Evolutionary conservation across 2,888 invertebrate genomes (phyloP).

Genomic region (Aphidius colemani): DNA sequence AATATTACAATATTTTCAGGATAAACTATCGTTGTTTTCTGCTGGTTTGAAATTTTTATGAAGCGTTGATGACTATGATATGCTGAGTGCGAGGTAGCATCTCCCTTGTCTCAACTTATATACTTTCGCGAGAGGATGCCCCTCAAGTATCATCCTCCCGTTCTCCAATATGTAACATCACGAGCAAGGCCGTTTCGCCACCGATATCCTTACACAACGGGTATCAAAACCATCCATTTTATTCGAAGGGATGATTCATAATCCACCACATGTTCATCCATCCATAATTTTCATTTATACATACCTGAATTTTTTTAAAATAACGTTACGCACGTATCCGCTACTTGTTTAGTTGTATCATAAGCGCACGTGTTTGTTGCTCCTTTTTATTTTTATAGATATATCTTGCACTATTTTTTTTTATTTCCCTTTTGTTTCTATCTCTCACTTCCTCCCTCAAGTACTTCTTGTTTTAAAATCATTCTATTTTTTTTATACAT

Average conservation of each 20-base stretch:
- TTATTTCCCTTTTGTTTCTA: neutral
- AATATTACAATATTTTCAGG: neutral
- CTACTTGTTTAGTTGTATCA: slow-evolving; percentile 19
- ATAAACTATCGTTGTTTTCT: slow-evolving; percentile 16
- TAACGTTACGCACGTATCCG: slow-evolving; percentile 25
- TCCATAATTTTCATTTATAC: no score
- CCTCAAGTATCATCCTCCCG: slow-evolving; percentile 41
- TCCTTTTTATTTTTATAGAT: no score
- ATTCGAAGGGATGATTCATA: slow-evolving; percentile 30
- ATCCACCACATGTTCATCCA: no score
- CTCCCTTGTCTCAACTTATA: slow-evolving; percentile 51
- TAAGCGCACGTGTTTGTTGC: neutral
- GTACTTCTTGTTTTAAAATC: slow-evolving; percentile 4
- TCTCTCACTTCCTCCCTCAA: neutral
- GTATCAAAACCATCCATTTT: slow-evolving; percentile 28
- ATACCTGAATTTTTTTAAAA: no score
- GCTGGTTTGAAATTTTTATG: slow-evolving; percentile 9
- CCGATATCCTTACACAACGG: slow-evolving; percentile 40
- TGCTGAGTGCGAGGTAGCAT: slow-evolving; percentile 52
- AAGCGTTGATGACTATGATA: slow-evolving; percentile 45
- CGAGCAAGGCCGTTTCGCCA: slow-evolving; percentile 56
- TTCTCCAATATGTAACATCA: slow-evolving; percentile 54
- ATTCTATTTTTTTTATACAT: neutral
- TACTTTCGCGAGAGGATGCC: slow-evolving; percentile 48
- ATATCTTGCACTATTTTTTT: neutral